Conservation (phyloP, 2,113 vertebrate genomes). For the Malurus melanocephalus region DNA sequence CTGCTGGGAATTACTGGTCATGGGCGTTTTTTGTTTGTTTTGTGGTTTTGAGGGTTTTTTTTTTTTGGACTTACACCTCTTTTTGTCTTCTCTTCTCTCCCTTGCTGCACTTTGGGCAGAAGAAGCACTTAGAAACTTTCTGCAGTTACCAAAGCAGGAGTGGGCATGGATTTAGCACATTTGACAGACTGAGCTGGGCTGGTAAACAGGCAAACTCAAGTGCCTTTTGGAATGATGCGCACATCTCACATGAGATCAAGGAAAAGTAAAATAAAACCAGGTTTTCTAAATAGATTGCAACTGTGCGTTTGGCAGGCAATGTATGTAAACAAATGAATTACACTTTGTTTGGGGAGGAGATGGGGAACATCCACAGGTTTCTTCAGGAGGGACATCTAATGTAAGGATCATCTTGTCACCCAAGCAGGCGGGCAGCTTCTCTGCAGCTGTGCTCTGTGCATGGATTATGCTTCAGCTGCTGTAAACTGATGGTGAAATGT, state of each 20-base stretch:
- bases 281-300: background rate
- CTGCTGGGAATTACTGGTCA: background rate
- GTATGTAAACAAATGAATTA: too few relatives aligned
- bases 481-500: background rate
- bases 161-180: background rate
- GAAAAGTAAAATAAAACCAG: background rate
- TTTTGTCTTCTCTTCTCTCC: background rate
- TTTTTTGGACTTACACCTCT: accelerated
- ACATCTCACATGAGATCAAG: background rate
- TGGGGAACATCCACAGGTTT: background rate
- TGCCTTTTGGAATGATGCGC: background rate
- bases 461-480: accelerated
- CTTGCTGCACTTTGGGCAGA: background rate
- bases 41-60: background rate
- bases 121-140: background rate
- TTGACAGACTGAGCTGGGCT: background rate
- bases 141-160: background rate
- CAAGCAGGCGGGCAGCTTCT: background rate
- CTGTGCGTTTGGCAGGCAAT: background rate
- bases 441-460: background rate
- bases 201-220: background rate
- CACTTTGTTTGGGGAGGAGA: background rate
- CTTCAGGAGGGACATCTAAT: background rate
- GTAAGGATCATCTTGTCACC: background rate
- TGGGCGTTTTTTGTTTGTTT: background rate